Base-by-base conservation (phyloP, 2,888 invertebrate genomes). In the Cheilosia urbana region DNA sequence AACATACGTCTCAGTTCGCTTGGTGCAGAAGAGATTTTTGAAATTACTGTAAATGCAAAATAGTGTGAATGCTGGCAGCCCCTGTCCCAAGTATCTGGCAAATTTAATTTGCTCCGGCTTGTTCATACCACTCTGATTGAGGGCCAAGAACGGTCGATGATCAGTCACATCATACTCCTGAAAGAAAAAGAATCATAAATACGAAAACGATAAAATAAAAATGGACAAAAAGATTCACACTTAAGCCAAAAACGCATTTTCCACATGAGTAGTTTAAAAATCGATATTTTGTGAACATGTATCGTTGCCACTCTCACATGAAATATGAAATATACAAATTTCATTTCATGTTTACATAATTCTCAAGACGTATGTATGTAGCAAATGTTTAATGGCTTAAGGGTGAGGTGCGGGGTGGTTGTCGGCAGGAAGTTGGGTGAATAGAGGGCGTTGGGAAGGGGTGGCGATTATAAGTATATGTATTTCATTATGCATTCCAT, bases 1-100 rank as follows among this genome's bases (percentile, higher is more conserved):
- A 9, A 89, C 91, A 89, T 90, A 92, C 92, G 91, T 92, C 90
- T 92, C 92, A 77, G 92, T 92, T 88, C 92, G 91, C 90, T 92
- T 92, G 87, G 92, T 91, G 90, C 92, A 92, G 88, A 92, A 92
- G 60, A 92, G 89, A 90, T 92, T 92, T 89, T 92, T 92, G 89
- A 92, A 92, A 89, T 92, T 92, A 90, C 92, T 92, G 89, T 92
- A 92, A 92, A 92, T 92, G 92, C 92, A 92, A 88, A 92, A 92
- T 79, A 92, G 89, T 80, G 92, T 92, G 88, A 92, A 92, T 87
- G 91, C 91, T 85, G 92, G 92, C 88, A 92, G 89, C 65, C 92
- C 92, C 88, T 91, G 92, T 71, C 92, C 92, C 88, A 92, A 89
- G 90, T 91, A 92, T 87, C 92, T 90, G 58, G 92, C 92, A 89